These are phyloP conservation scores for Galeopsomyia nigrocyanea DNA, from an alignment of 2,888 invertebrate genomes.

Conservation along the genomic window DNA sequence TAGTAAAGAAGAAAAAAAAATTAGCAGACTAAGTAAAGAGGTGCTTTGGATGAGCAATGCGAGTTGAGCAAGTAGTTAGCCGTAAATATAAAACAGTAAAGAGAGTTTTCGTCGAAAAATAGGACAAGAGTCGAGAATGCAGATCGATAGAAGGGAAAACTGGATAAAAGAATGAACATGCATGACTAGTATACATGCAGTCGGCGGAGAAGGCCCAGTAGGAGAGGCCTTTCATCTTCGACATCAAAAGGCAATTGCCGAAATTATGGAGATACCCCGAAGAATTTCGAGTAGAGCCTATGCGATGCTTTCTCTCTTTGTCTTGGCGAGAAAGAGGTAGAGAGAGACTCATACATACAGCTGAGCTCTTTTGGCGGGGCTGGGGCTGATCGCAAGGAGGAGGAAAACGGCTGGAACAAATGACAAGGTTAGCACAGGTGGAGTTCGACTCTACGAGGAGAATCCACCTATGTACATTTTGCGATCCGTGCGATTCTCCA, in stretches of 20 bases:
- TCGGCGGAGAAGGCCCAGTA: constrained; percentile 17
- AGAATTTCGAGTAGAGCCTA: constrained; percentile 53
- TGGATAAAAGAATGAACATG: background rate
- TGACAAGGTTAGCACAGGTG: constrained; percentile 50
- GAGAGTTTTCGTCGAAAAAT: constrained; percentile 34
- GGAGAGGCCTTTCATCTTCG: constrained; percentile 63
- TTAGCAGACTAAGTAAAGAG: background rate
- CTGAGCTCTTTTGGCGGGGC: constrained; percentile 26
- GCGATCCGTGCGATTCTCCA: constrained; percentile 1
- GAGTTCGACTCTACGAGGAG: background rate
- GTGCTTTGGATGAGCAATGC: constrained; percentile 14
- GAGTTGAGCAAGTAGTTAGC: background rate
- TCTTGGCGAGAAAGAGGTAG: background rate
- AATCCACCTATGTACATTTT: background rate
- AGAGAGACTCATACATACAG: constrained; percentile 6
- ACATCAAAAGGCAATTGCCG: constrained; percentile 67
- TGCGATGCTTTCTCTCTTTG: constrained; percentile 23
- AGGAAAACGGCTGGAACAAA: constrained; percentile 53
- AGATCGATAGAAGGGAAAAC: too few species aligned
- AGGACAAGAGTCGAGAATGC: constrained; percentile 25
- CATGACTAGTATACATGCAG: constrained; percentile 42
- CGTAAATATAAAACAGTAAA: constrained; percentile 42
- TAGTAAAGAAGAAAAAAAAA: constrained; percentile 17
- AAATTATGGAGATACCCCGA: constrained; percentile 67
- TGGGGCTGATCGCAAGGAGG: constrained; percentile 51